Evolutionary conservation across 2,888 invertebrate genomes (phyloP), one percentile per base, ranked within the genome.

Genomic region (Amphipyra tragopoginis): DNA sequence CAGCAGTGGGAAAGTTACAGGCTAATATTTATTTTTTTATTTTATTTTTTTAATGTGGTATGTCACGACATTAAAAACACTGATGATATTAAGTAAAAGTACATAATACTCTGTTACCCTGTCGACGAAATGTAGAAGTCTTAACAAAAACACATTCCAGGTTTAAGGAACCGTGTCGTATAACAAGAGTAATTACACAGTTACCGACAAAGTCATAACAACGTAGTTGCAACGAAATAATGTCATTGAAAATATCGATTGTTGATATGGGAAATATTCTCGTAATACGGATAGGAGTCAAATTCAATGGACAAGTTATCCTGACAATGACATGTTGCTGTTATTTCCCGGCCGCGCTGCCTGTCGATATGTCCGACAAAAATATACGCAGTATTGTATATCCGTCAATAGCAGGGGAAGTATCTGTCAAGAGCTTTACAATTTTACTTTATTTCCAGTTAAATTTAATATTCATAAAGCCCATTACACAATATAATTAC

Each of bases 131-230:
- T 44, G 10, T 39, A 39, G 34, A 42, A 11, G 21, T n/a, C 21
- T 40, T n/a, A n/a, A n/a, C n/a, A 42, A 51, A 42, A 33, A 42
- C 38, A 43, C 34, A 34, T 59, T 51, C 33, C 38, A 47, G 38
- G 38, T 54, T 53, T 54, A 44, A 59, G 9, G 40, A 51, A 54
- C 29, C n/a, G n/a, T 68, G 44, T 33, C 48, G n/a, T 42, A 29
- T 36, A 44, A 34, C 62, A 39, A 51, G 39, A 39, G 13, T 39
- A 39, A 47, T 42, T 14, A 54, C 34, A 42, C 42, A 43, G 47
- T 63, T 51, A 67, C 38, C n/a, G 10, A 38, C 36, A 33, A 43
- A 34, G 6, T 47, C 39, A 54, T 47, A 64, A 43, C 44, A 14
- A 58, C 15, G 14, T 8, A 26, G 50, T 50, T 36, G 38, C 11